phyloP scores from a whole-genome alignment of 2,113 vertebrate species.

The Anas platyrhynchos region DNA sequence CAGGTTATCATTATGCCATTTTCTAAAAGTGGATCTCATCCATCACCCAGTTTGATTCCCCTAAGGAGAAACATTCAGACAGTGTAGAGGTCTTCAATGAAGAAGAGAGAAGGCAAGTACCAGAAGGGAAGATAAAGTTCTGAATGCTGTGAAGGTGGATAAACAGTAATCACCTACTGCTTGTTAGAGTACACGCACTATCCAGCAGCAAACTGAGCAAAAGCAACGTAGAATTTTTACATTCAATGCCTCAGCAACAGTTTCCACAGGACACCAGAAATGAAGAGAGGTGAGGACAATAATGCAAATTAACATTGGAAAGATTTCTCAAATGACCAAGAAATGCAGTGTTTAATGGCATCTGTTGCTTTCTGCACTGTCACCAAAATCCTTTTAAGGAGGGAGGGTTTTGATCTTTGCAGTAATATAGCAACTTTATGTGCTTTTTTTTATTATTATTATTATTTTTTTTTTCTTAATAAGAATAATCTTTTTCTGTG shows the following conservation, averaged over 20 bases:
- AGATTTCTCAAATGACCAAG: neutral
- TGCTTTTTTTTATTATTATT: neutral
- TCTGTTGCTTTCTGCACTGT: neutral
- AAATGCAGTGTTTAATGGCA: too few relatives aligned
- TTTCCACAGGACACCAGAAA: neutral
- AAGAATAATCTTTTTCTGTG: neutral
- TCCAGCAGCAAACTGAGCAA: neutral
- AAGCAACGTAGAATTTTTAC: neutral
- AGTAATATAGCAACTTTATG: neutral
- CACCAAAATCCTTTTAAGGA: neutral
- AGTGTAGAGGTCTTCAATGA: neutral
- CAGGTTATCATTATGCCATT: neutral
- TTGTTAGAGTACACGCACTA: neutral
- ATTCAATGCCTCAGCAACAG: neutral
- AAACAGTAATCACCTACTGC: neutral
- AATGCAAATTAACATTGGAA: neutral
- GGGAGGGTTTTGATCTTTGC: neutral
- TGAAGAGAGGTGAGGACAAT: neutral
- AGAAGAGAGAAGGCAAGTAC: neutral
- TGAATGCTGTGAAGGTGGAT: neutral
- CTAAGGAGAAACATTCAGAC: neutral
- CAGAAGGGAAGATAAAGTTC: neutral
- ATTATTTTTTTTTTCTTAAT: too few relatives aligned
- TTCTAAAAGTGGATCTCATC: neutral
- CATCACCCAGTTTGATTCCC: rapidly evolving